These are phyloP conservation scores for Leptobrachium ailaonicum DNA, from an alignment of 2,113 vertebrate genomes.

Conservation along the genomic window DNA sequence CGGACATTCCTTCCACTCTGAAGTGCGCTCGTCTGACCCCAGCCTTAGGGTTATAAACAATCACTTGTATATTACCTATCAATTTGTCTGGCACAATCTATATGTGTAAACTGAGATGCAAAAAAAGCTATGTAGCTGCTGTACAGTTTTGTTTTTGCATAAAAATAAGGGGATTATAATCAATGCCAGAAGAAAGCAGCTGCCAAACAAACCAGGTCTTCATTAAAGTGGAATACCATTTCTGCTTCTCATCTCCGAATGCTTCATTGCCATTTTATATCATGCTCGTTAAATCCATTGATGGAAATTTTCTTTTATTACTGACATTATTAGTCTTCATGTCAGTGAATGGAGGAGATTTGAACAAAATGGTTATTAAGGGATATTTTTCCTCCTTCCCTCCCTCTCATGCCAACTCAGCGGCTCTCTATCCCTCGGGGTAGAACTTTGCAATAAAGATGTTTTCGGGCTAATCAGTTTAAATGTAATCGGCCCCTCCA, in stretches of 20 bases:
- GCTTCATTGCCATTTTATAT: constrained; percentile 30
- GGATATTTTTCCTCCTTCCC: constrained; percentile 53
- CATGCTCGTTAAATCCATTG: constrained; percentile 36
- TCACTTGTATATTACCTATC: too few species aligned
- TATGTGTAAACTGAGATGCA: too few species aligned
- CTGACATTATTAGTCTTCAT: constrained; percentile 59
- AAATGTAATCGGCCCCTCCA: not conserved
- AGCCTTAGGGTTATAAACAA: too few species aligned
- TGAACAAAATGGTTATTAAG: constrained; percentile 59
- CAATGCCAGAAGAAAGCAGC: not conserved
- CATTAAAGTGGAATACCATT: constrained; percentile 54
- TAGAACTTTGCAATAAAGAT: constrained; percentile 15
- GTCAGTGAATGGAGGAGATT: constrained; percentile 57
- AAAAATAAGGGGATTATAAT: not conserved
- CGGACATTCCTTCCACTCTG: too few species aligned
- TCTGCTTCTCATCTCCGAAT: constrained; percentile 45
- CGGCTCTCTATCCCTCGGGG: not conserved
- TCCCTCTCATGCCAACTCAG: not conserved
- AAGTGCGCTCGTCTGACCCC: too few species aligned
- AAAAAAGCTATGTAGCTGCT: too few species aligned
- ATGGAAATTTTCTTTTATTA: constrained; percentile 53
- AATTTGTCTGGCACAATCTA: too few species aligned
- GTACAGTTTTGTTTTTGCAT: not conserved
- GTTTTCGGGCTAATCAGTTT: constrained; percentile 9
- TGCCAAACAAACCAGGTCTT: constrained; percentile 11